These are phyloP conservation scores for Ennomos erosarius DNA, from an alignment of 2,888 invertebrate species.

Conservation along the genomic window DNA sequence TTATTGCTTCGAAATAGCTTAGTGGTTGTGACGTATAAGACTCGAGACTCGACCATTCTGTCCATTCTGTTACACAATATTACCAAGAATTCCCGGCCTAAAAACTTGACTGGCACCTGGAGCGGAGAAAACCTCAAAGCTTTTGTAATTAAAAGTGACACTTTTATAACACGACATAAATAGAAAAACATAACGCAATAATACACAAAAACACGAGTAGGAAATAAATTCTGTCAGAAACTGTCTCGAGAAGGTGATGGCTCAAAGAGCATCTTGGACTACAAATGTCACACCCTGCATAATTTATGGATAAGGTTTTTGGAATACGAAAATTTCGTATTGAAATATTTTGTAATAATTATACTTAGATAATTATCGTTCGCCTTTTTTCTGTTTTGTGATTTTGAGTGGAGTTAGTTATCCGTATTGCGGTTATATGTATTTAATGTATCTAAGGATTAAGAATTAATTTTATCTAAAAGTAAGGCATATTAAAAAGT, in stretches of 20 bases:
- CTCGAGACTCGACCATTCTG: not conserved
- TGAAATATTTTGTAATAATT: constrained; percentile 48
- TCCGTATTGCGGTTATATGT: constrained; percentile 39
- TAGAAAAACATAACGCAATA: constrained; percentile 37
- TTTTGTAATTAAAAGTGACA: constrained; percentile 76
- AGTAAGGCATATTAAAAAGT: too few relatives aligned
- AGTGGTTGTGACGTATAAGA: constrained; percentile 10
- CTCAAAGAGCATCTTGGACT: constrained; percentile 31
- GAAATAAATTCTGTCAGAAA: constrained; percentile 54
- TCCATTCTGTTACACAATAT: constrained; percentile 6
- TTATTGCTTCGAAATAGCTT: constrained; percentile 15
- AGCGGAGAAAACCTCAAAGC: constrained; percentile 53
- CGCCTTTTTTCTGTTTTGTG: constrained; percentile 43
- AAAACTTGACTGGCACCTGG: constrained; percentile 59
- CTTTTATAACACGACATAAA: constrained; percentile 63
- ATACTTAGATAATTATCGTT: too few relatives aligned
- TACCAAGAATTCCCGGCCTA: constrained; percentile 35
- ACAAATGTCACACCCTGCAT: constrained; percentile 65
- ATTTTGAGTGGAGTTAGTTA: constrained; percentile 27
- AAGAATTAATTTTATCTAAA: too few relatives aligned
- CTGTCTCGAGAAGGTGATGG: constrained; percentile 51
- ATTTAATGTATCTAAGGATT: too few relatives aligned
- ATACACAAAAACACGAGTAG: constrained; percentile 35
- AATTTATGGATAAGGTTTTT: constrained; percentile 65
- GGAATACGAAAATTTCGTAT: constrained; percentile 60